Base-by-base conservation (phyloP, 2,113 vertebrate species). In the Thryonomys swinderianus region DNA sequence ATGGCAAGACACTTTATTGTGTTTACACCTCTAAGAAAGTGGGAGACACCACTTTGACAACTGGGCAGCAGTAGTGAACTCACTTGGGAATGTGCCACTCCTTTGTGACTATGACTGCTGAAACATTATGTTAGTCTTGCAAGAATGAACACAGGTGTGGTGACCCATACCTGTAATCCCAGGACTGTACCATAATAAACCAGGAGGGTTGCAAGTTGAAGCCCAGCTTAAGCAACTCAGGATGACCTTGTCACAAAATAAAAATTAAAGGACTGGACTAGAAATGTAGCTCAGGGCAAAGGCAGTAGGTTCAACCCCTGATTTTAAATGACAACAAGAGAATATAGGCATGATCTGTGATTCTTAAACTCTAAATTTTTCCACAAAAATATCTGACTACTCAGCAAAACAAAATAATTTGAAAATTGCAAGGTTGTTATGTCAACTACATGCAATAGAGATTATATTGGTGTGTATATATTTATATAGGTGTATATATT, bases 351-450 rank as follows among this genome's bases (percentile, higher is more conserved):
- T 21, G 10, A 51, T 30, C 42, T 53, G 8, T 85, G 40, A 87
- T 21, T 82, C 7, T 88, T 88, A 80, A 94, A 85, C 4, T 88
- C 25, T 34, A 78, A 90, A 59, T 87, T 45, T 13, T 76, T 89
- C 14, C 16, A 80, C 7, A 11, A 85, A 92, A 67, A 82, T 91
- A 73, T 5, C 7, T 83, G 34, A 93, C 59, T 1, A 83, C 2
- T 53, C 37, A 94, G 7, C 11, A 62, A 85, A 87, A 80, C 20
- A 45, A 84, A 78, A 64, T 55, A 87, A 90, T 87, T 93, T 90
- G 2, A 81, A 69, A 84, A 80, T 27, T 45, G 1, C 21, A 66
- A 25, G 3, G 9, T 17, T 3, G 18, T 84, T 42, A 40, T 69
- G 42, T 57, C 25, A 53, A 55, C 51, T 12, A 83, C 14, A 62